Base-by-base conservation (phyloP, 1,140 invertebrate species). In the Lamellibrachia luymesi region DNA sequence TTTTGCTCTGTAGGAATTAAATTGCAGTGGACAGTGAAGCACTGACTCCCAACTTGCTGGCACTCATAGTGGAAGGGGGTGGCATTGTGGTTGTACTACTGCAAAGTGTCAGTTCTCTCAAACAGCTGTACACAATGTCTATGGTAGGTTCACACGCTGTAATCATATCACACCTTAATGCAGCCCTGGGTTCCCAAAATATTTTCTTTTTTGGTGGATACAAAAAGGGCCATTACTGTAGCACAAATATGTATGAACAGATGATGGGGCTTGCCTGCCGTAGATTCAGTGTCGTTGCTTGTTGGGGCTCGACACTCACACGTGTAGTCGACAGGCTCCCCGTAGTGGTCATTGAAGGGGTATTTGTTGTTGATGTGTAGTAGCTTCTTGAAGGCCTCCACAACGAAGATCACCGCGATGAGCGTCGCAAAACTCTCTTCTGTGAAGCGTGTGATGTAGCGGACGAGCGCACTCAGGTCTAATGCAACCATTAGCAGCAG, bases 391-490 rank as follows among this genome's bases (percentile, higher is more conserved):
- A 97, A 94, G 96, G 99, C 98, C 97, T 99, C 99, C 96, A 98
- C 99, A 95, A 99, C 99, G 96, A 99, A 99, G 95, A 99, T 99
- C 94, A 99, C 98, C 2, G 99, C 99, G 95, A 99, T 99, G 8
- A 99, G 97, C 1, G 98, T 99, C 38, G 99, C 99, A 96, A 99
- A 99, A 96, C 99, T 99, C 97, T 99, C 99, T 97, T 99, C 99
- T 0, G 99, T 99, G 96, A 99, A 99, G 50, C 99, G 97, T 5
- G 99, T 99, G 93, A 99, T 99, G 96, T 99, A 99, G 95, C 99
- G 99, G n/a, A 99, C 99, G 93, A 99, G 97, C 93, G 99, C 98
- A 96, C 98, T 99, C 4, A 99, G 98, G 96, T 99, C 99, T 50
- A 99, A 97, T 2, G 99, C 98, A 51, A 99, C 98, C 95, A 99